A percentile compares a stretch with the other conserved stretches of the same genome.
Conservation (phyloP, 2,797 vertebrate species). For the Melanogrammus aeglefinus region DNA sequence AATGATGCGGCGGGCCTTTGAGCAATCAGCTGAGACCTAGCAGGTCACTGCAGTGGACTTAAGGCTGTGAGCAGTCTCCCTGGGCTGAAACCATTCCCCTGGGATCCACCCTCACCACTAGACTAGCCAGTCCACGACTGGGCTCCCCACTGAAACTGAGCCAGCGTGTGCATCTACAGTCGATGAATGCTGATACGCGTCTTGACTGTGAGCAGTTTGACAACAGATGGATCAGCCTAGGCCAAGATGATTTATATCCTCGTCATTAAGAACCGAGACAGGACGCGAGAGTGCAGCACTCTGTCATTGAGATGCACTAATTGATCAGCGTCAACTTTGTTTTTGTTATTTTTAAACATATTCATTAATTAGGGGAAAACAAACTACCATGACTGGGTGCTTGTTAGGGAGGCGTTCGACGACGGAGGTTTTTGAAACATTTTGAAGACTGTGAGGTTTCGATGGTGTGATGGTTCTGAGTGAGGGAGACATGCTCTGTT, state of each 20-base stretch:
- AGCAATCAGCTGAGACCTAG: background rate
- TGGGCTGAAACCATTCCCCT: background rate
- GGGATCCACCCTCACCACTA: background rate
- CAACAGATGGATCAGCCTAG: background rate
- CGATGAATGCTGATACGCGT: background rate
- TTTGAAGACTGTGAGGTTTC: too few species aligned
- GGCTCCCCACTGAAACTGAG: background rate
- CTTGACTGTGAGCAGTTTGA: background rate
- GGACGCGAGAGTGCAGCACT: background rate
- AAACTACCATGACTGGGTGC: background rate
- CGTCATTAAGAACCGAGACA: background rate
- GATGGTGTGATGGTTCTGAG: background rate
- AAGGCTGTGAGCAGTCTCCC: background rate
- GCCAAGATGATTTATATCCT: background rate
- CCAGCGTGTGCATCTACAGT: background rate
- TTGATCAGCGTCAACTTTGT: constrained; percentile 1
- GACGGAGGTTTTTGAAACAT: background rate
- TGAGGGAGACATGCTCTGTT: background rate
- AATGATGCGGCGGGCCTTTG: background rate
- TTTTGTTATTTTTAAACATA: background rate
- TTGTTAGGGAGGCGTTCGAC: background rate
- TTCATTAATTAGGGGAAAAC: background rate
- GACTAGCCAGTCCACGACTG: background rate
- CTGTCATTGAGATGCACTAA: background rate
- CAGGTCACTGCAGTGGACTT: background rate